Base-by-base conservation (phyloP, 2,797 vertebrate genomes). In the Sphenopsis melanotis region DNA sequence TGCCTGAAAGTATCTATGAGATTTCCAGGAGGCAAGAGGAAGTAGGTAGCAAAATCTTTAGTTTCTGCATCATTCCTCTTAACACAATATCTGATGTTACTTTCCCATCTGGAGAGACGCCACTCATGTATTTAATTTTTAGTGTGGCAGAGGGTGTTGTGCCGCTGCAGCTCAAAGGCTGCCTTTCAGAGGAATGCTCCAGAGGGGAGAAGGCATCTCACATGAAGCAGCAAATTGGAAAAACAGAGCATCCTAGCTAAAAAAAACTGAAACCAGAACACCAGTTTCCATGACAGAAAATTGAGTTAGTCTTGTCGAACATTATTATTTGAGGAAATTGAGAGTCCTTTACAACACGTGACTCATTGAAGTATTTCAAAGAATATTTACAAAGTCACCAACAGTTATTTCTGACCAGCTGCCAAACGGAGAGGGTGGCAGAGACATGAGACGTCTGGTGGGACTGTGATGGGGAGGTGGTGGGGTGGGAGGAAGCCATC, bases 241-340 rank as follows among this genome's bases (percentile, higher is more conserved):
- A 95, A 95, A 24, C 92, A 94, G 88, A 94, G 63, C 80, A 84
- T 72, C 74, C 70, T 27, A 36, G 44, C 77, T 77, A 34, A 85
- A 82, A 89, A 89, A 57, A 52, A 6, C 4, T 61, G 42, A 90
- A 93, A 91, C 29, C 76, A 79, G 76, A 94, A 29, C 46, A 44
- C 30, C 0, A 0, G 39, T 72, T 94, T 84, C 72, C 63, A 72
- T 59, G 65, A 56, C 55, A 63, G 77, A 94, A 65, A 89, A 65
- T 49, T 19, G 16, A 21, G 78, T 79, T 89, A 55, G 52, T 77
- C 52, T 87, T 1, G 0, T 0, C 0, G n/a, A 91, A 41, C 26
- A 6, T 65, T 65, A 49, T 46, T 61, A 41, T 49, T 2, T 55
- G 61, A 72, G 70, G 80, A 75, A 88, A 57, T 6, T 36, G 61